Evolutionary conservation across 2,888 invertebrate genomes (phyloP).

Genomic region (Leptarthrus brevirostris): DNA sequence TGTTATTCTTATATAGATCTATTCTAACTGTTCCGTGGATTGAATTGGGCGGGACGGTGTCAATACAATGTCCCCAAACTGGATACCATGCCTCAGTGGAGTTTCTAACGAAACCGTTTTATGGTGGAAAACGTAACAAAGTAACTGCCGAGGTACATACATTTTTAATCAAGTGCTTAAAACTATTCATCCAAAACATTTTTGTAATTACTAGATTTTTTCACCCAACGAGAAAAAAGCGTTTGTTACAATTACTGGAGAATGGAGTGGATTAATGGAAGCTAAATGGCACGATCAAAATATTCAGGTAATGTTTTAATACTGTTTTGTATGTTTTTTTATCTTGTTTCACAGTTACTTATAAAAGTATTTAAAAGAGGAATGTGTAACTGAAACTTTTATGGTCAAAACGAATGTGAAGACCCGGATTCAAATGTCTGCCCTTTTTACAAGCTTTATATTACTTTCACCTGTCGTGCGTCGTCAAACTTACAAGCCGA

Average conservation of each 20-base stretch:
- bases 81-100: constrained; percentile 94
- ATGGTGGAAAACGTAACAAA: constrained; percentile 94
- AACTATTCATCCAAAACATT: not conserved
- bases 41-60: constrained; percentile 93
- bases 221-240: constrained; percentile 89
- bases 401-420: too few species aligned
- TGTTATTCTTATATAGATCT: constrained; percentile 78
- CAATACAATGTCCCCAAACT: constrained; percentile 91
- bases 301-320: constrained; percentile 60
- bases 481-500: too few species aligned
- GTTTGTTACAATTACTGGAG: constrained; percentile 88
- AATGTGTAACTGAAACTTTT: too few species aligned
- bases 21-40: constrained; percentile 99
- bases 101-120: constrained; percentile 98
- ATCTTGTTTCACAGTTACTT: too few species aligned
- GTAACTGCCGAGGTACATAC: constrained; percentile 80
- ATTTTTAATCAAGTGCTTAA: not conserved
- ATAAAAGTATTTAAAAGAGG: too few species aligned
- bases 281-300: constrained; percentile 85
- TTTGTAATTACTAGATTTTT: constrained; percentile 66
- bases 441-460: too few species aligned
- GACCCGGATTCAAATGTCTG: too few species aligned
- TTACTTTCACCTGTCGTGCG: too few species aligned
- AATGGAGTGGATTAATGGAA: constrained; percentile 97
- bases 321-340: too few species aligned